These are phyloP conservation scores for Coenonympha arcania DNA, from an alignment of 2,888 invertebrate species.

Conservation along the genomic window DNA sequence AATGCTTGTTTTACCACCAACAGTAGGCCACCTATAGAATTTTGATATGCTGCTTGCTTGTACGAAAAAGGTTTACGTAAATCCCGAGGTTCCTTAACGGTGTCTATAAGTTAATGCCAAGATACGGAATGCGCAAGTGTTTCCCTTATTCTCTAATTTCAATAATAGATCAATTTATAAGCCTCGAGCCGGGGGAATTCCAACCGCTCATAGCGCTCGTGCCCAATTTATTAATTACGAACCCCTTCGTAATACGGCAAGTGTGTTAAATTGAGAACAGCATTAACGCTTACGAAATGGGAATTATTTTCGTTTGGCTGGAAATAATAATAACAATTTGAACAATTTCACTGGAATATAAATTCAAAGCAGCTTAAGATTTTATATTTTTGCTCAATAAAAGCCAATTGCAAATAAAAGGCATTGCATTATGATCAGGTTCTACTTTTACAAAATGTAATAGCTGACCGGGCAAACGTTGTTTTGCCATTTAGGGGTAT, in stretches of 20 bases:
- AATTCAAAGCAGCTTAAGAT: neutral
- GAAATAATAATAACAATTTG: neutral
- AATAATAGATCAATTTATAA: slow-evolving; percentile 24
- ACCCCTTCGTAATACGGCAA: neutral
- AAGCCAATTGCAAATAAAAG: neutral
- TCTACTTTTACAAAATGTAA: too few relatives aligned
- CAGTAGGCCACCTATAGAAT: too few relatives aligned
- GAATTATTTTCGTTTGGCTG: neutral
- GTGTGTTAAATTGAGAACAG: slow-evolving; percentile 1
- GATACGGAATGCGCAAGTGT: too few relatives aligned
- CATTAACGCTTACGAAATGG: neutral
- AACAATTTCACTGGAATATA: neutral
- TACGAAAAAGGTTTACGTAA: too few relatives aligned
- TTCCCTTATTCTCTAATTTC: slow-evolving; percentile 15
- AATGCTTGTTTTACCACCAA: too few relatives aligned
- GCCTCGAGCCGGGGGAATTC: slow-evolving; percentile 12
- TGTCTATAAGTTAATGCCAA: too few relatives aligned
- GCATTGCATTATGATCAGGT: too few relatives aligned
- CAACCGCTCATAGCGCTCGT: neutral
- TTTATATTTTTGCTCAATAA: neutral
- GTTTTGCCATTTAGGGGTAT: too few relatives aligned
- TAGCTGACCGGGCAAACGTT: too few relatives aligned
- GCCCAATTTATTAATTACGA: slow-evolving; percentile 8
- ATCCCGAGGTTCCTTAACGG: too few relatives aligned
- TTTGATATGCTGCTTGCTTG: too few relatives aligned